Evolutionary conservation across 2,888 invertebrate genomes (phyloP), one percentile per base, ranked within the genome.

Genomic region (Trachelus iudaicus): DNA sequence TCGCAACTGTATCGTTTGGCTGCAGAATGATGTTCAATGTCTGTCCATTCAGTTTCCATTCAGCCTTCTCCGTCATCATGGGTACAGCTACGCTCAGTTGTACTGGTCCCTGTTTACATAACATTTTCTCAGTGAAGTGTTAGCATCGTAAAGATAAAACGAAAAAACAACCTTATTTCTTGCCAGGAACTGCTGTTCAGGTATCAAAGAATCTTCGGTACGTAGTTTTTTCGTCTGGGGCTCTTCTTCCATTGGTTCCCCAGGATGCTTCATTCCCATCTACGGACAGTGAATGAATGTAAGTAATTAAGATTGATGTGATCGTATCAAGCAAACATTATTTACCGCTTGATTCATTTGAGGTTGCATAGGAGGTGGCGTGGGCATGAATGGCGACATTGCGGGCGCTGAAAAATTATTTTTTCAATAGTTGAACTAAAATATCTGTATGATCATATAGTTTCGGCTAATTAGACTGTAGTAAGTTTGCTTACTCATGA

Each of bases 31-130:
- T 94, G 76, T 94, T 94, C 86, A 99, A 92, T 81, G 95, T 94
- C 92, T 99, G 98, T 0, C 99, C 99, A 91, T 96, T 97, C 81
- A 99, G 93, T 81, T 97, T 97, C 98, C 98, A 98, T 93, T 99
- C 99, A 0, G 96, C 93, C 88, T 98, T 98, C 87, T 99, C 98
- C 0, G 96, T 94, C 89, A 95, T 94, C 85, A 94, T 93, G 13
- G 99, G 99, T 35, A 98, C 94, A 79, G 94, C 94, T 80, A 99
- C 96, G 87, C 95, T 95, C 85, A 98, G 94, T 56, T 95, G 94
- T 23, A 97, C 95, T n/a, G 96, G 95, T 84, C 94, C 94, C 94
- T 96, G 90, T 31, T 90, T 85, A 56, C 23, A 56, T 56, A 56
- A 56, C 23, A 56, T 56, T 56, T 23, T 56, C 23, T 56, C 23